Percentiles rank a stretch among this genome's conserved stretches.
Conservation (phyloP, 2,113 vertebrate species). For the Sula dactylatra region DNA sequence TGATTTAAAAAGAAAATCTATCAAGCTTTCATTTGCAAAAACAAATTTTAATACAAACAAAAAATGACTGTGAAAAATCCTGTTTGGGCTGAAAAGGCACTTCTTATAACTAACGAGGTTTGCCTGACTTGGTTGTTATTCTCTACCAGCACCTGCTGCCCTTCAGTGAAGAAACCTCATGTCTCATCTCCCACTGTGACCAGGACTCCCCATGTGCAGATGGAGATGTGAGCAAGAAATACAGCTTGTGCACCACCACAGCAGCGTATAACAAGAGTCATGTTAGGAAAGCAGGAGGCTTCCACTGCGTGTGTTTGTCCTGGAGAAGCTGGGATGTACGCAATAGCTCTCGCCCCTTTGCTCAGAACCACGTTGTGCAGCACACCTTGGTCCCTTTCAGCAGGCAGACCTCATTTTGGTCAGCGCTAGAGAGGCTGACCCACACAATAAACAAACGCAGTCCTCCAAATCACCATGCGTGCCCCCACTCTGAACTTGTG, state of each 20-base stretch:
- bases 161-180: not conserved
- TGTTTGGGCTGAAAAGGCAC: not conserved
- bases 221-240: not conserved
- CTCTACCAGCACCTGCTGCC: not conserved
- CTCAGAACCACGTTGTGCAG: not conserved
- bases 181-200: not conserved
- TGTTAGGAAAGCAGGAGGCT: not conserved
- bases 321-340: fast-evolving
- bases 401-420: not conserved
- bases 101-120: not conserved
- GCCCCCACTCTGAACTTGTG: not conserved
- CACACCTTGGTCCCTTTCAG: not conserved
- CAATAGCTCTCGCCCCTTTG: not conserved
- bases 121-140: not conserved
- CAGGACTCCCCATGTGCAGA: fast-evolving
- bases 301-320: not conserved
- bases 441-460: not conserved
- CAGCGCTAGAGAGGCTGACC: not conserved
- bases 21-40: not conserved
- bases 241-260: not conserved
- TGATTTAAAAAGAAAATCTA: not conserved
- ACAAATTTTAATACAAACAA: not conserved
- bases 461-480: fast-evolving
- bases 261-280: not conserved
- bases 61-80: not conserved